These are phyloP conservation scores for Caenorhabditis virilis DNA, from an alignment of 2,888 invertebrate genomes.

Conservation along the genomic window DNA sequence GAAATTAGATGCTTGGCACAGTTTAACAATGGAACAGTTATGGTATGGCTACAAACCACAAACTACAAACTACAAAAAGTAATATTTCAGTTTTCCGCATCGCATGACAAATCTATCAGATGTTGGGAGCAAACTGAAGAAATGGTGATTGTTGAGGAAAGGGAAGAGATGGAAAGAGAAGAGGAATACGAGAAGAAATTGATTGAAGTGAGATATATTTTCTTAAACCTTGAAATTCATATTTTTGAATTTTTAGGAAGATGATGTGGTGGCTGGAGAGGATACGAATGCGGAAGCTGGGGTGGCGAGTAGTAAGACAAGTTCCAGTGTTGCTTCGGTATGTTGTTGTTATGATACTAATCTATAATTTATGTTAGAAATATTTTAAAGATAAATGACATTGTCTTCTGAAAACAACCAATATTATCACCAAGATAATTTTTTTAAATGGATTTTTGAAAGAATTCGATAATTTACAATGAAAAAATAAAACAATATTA, in stretches of 20 bases:
- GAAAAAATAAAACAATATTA: too few relatives aligned
- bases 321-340: constrained; percentile 72
- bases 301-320: constrained; percentile 85
- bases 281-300: constrained; percentile 75
- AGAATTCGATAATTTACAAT: too few relatives aligned
- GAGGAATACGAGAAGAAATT: constrained; percentile 72
- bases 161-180: constrained; percentile 76
- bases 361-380: background rate
- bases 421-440: too few relatives aligned
- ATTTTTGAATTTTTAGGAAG: too few relatives aligned
- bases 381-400: too few relatives aligned
- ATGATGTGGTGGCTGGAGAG: constrained; percentile 69
- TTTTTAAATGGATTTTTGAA: too few relatives aligned
- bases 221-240: too few relatives aligned
- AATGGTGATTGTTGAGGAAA: constrained; percentile 88
- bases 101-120: constrained; percentile 85
- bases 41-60: constrained; percentile 40
- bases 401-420: too few relatives aligned
- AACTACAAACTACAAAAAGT: too few relatives aligned
- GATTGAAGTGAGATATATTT: too few relatives aligned
- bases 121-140: constrained; percentile 85
- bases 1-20: constrained; percentile 59
- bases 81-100: constrained; percentile 75
- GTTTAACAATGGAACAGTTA: constrained; percentile 51
- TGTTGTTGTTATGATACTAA: background rate